phyloP scores from a whole-genome alignment of 2,888 invertebrate species.

The Drosophila tanythrix region DNA sequence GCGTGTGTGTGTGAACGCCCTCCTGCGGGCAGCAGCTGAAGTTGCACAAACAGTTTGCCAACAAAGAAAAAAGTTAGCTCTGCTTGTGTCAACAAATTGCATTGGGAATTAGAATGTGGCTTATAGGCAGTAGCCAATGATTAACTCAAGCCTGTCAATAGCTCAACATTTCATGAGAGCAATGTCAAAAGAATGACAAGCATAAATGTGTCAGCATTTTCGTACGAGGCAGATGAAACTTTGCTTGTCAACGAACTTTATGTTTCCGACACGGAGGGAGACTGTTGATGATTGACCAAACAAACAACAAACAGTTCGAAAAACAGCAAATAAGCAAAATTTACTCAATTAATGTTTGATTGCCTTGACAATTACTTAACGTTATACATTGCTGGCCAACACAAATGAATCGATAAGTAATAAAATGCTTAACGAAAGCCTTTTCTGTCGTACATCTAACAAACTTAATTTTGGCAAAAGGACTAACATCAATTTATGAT shows the following conservation, averaged over 20 bases:
- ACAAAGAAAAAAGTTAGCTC: slow-evolving; percentile 9
- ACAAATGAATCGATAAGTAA: not conserved
- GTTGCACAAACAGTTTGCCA: slow-evolving; percentile 1
- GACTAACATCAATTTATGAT: too few relatives aligned
- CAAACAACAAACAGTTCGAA: not conserved
- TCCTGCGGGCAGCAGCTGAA: slow-evolving; percentile 9
- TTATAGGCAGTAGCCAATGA: not conserved
- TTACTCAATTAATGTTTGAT: not conserved
- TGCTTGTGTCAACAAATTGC: slow-evolving; percentile 17
- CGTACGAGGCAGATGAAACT: not conserved
- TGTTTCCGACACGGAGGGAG: not conserved
- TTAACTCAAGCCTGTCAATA: not conserved
- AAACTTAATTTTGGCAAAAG: too few relatives aligned
- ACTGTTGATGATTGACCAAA: not conserved
- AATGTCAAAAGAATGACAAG: not conserved
- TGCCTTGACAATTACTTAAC: not conserved
- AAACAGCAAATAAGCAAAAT: not conserved
- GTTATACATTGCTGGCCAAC: not conserved
- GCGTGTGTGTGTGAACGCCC: not conserved
- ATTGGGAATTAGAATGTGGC: not conserved
- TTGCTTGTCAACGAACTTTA: not conserved
- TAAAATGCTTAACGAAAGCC: not conserved
- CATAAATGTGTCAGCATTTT: not conserved
- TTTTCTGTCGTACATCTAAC: too few relatives aligned
- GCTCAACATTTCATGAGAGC: not conserved